Evolutionary conservation across 2,888 invertebrate genomes (phyloP).

Genomic region (Camptogramma bilineatum): DNA sequence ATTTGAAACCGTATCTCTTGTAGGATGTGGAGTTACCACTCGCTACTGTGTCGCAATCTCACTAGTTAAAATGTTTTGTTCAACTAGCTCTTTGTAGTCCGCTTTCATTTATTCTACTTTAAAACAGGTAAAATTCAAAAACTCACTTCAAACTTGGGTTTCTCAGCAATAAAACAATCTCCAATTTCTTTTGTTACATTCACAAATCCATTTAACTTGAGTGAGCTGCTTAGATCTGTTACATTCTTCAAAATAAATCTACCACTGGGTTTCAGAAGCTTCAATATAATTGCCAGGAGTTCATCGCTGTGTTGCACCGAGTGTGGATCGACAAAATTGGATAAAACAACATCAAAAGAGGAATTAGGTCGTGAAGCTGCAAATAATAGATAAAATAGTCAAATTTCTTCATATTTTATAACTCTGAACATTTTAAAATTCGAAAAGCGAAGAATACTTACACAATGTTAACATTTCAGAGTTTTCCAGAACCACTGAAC

Average conservation of each 20-base stretch:
- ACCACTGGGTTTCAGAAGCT: slow-evolving; percentile 87
- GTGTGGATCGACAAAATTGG: slow-evolving; percentile 77
- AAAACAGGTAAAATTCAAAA: not conserved
- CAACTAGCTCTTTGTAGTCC: too few species aligned
- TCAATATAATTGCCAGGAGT: slow-evolving; percentile 84
- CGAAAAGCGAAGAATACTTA: slow-evolving; percentile 63
- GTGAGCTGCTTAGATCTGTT: slow-evolving; percentile 71
- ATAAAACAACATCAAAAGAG: slow-evolving; percentile 86
- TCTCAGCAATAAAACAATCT: slow-evolving; percentile 79
- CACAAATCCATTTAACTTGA: slow-evolving; percentile 88
- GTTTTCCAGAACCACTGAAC: slow-evolving; percentile 85
- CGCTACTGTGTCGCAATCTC: too few species aligned
- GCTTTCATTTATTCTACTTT: too few species aligned
- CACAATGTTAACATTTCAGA: slow-evolving; percentile 85
- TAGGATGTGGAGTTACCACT: too few species aligned
- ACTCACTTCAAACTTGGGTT: slow-evolving; percentile 89
- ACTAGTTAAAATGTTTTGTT: too few species aligned
- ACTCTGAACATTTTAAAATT: not conserved
- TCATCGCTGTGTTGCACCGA: slow-evolving; percentile 70
- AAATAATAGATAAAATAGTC: slow-evolving; percentile 40
- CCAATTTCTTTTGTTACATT: slow-evolving; percentile 64
- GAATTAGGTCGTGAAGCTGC: slow-evolving; percentile 85
- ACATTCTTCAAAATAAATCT: slow-evolving; percentile 82
- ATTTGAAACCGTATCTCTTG: too few species aligned
- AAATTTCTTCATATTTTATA: not conserved